These are phyloP conservation scores for Eurosta solidaginis DNA, from an alignment of 1,140 invertebrate genomes.

Conservation along the genomic window DNA sequence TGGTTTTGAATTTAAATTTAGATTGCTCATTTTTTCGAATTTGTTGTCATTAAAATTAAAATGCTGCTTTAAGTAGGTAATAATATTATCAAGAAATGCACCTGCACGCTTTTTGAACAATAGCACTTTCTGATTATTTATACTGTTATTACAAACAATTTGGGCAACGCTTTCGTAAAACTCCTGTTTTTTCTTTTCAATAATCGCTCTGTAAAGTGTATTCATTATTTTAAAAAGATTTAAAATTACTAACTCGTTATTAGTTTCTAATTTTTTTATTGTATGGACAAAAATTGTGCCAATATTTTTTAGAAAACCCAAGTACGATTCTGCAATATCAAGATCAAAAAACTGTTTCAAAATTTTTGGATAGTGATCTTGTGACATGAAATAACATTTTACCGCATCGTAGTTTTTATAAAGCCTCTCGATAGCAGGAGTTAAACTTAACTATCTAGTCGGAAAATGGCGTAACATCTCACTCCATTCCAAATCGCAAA, in stretches of 20 bases:
- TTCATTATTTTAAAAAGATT: conserved; percentile 6
- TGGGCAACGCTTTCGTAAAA: not conserved
- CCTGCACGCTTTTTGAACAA: not conserved
- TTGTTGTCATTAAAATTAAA: not conserved
- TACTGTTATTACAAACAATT: not conserved
- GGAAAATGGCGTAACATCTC: too few species aligned
- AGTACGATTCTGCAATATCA: not conserved
- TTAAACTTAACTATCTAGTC: conserved; percentile 10
- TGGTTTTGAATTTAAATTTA: not conserved
- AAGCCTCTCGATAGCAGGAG: conserved; percentile 1
- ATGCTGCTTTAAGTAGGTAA: not conserved
- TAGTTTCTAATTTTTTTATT: conserved; percentile 10
- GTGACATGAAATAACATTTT: conserved; percentile 10
- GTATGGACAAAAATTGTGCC: too few species aligned
- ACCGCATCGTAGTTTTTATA: conserved; percentile 5
- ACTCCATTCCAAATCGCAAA: conserved; percentile 18
- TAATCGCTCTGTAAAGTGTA: not conserved
- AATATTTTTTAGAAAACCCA: not conserved
- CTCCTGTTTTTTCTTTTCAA: not conserved
- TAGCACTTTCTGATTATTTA: not conserved
- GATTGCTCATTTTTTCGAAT: not conserved
- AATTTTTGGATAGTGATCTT: not conserved
- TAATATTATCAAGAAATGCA: not conserved
- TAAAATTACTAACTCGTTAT: not conserved
- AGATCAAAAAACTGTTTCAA: conserved; percentile 5